These are phyloP conservation scores for Prenolepis imparis DNA, from an alignment of 2,888 invertebrate species.

Conservation along the genomic window DNA sequence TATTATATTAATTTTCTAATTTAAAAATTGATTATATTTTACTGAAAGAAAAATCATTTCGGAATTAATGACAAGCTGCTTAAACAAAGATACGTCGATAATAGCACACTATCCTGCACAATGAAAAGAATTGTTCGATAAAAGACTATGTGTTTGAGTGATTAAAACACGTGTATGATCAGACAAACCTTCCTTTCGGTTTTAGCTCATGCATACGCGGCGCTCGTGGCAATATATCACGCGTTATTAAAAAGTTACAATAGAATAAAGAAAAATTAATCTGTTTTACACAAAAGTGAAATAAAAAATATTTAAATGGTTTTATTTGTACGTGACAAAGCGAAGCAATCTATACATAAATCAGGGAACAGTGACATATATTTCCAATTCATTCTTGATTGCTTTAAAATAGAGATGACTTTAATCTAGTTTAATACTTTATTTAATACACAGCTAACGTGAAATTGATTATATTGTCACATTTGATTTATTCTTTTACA, in stretches of 20 bases:
- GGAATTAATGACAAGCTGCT: not conserved
- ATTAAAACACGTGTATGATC: conserved; percentile 13
- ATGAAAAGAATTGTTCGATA: not conserved
- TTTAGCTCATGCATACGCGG: not conserved
- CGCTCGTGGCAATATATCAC: not conserved
- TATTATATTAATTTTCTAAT: not conserved
- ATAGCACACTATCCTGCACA: not conserved
- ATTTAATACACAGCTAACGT: not conserved
- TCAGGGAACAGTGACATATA: not conserved
- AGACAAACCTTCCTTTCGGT: not conserved
- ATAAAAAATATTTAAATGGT: not conserved
- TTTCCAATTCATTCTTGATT: not conserved
- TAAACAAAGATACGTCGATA: not conserved
- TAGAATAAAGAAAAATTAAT: not conserved
- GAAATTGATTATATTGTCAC: not conserved
- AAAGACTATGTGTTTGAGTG: conserved; percentile 3
- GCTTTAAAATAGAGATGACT: conserved; percentile 15
- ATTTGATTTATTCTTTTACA: conserved; percentile 23
- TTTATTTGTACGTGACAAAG: conserved; percentile 2
- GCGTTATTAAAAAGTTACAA: not conserved
- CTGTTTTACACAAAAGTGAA: not conserved
- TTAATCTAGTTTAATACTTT: conserved; percentile 16
- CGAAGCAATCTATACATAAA: not conserved
- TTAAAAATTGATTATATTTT: not conserved
- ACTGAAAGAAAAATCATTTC: not conserved